A percentile compares a stretch with the other conserved stretches of the same genome.
These are phyloP conservation scores for Artemia sinica DNA, from an alignment of 2,888 invertebrate genomes.

Conservation along the genomic window DNA sequence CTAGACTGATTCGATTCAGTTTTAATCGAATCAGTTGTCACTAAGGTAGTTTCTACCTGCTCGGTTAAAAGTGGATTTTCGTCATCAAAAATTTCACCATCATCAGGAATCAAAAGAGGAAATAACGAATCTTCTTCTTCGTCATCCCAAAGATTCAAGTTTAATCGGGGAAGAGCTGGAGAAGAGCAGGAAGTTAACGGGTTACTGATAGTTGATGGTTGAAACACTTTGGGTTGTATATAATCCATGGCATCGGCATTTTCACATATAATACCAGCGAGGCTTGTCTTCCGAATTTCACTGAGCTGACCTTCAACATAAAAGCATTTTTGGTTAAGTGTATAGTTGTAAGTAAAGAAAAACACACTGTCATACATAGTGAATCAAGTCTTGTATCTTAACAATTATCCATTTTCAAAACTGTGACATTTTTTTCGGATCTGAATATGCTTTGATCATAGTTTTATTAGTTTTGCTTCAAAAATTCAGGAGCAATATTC, in stretches of 20 bases:
- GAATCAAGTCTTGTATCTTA: too few species aligned
- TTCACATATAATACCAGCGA: slow-evolving; percentile 56
- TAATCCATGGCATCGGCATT: slow-evolving; percentile 48
- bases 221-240: slow-evolving; percentile 35
- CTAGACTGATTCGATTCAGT: too few species aligned
- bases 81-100: not conserved
- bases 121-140: not conserved
- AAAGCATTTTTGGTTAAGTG: too few species aligned
- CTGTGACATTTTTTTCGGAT: too few species aligned
- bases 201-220: not conserved
- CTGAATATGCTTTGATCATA: too few species aligned
- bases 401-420: too few species aligned
- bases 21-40: too few species aligned
- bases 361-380: too few species aligned
- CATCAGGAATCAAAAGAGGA: slow-evolving; percentile 1
- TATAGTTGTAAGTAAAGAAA: too few species aligned
- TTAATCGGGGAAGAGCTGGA: not conserved
- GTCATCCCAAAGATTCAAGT: not conserved
- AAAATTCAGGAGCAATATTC: slow-evolving; percentile 17
- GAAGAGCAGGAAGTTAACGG: not conserved
- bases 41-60: too few species aligned
- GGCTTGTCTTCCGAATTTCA: slow-evolving; percentile 39
- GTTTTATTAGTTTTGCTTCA: not conserved
- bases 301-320: slow-evolving; percentile 20
- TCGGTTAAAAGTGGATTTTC: not conserved